Evolutionary conservation across 2,797 vertebrate species (phyloP), one percentile per base, ranked within the genome.

Genomic region (Diplodus puntazzo): DNA sequence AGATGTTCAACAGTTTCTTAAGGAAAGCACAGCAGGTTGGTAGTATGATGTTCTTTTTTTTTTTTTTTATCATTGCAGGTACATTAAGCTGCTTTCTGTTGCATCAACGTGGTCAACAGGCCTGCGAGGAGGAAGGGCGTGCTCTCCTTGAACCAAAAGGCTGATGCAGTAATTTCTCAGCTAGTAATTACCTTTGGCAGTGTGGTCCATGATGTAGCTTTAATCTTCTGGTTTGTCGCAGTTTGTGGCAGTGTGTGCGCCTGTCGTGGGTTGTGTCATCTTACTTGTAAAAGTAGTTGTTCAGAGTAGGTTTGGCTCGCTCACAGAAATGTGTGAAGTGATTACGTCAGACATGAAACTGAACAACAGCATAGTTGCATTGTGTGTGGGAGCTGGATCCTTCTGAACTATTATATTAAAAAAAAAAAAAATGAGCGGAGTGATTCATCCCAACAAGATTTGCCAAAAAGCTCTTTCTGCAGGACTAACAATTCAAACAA

Each of bases 11-110:
- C 93, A 97, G 97, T 92, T 99, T 99, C 88, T 91, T 99, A 80
- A 96, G 98, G 81, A 97, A 97, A 92, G 97, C 98, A 52, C 98
- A 99, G 90, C 98, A 99, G 97, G 98, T 99, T 77, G 73, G 93
- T 76, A 0, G 5, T 18, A 1, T 13, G 6, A 7, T 34, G 5
- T 18, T 5, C 1, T 16, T 2, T 53, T 23, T 43, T 34, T 9
- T 34, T 9, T 34, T 34, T 34, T 34, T 34, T 27, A 34, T 34
- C 7, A 34, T 52, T 8, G 2, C 49, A 16, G 57, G 18, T 14
- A 50, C 42, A 34, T 34, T 17, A 21, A 13, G 14, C 48, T 27
- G 4, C 62, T 69, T 53, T 69, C 45, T 67, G 42, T 76, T 66
- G 39, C 14, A 3, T 73, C 59, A 73, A 21, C 59, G 17, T 3